Conservation (phyloP, 2,888 invertebrate species). For the Plebejus anna region DNA sequence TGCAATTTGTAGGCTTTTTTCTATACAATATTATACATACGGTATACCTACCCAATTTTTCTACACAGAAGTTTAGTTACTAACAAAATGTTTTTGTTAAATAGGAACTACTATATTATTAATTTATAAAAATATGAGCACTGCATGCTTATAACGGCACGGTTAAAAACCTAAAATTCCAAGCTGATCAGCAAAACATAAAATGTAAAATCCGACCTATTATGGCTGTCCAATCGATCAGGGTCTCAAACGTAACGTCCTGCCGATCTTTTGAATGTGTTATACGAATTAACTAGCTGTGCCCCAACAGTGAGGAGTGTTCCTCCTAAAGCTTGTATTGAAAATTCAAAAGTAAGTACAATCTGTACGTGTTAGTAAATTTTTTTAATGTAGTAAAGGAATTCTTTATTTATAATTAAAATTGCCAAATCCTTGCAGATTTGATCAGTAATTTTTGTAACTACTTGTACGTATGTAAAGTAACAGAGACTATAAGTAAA, state of each 20-base stretch:
- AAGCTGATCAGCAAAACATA: background rate
- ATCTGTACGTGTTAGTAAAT: background rate
- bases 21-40: background rate
- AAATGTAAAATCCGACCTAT: background rate
- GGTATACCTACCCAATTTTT: background rate
- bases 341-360: slow-evolving; percentile 2
- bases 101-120: background rate
- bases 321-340: background rate
- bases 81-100: background rate
- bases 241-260: background rate
- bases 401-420: background rate
- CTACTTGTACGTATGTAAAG: slow-evolving; percentile 48
- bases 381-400: background rate
- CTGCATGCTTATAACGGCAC: background rate
- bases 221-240: background rate
- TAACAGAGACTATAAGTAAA: slow-evolving; percentile 60
- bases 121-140: background rate
- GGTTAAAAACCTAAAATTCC: background rate
- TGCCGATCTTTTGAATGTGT: background rate
- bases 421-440: background rate
- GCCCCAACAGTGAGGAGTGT: background rate
- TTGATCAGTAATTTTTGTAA: slow-evolving; percentile 29
- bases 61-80: background rate
- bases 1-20: background rate
- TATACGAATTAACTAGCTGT: slow-evolving; percentile 1